A percentile compares a stretch with the other conserved stretches of the same genome.
Evolutionary conservation across 2,888 invertebrate species (phyloP).

Genomic region (Glaucopsyche alexis): DNA sequence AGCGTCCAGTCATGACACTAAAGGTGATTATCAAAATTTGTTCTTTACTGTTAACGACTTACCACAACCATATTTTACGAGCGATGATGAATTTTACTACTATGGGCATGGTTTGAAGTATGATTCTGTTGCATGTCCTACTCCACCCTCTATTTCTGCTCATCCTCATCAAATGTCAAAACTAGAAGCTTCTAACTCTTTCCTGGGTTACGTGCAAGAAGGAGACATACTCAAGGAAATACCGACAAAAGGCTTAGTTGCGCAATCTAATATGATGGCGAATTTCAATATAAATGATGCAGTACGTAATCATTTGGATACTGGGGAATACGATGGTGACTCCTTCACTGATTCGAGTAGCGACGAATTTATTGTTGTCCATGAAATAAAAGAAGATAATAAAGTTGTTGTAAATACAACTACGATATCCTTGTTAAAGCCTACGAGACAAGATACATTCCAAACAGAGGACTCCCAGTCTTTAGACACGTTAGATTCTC

Average conservation of each 20-base stretch:
- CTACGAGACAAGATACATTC: slow-evolving; percentile 29
- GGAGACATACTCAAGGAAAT: slow-evolving; percentile 64
- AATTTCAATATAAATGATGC: slow-evolving; percentile 66
- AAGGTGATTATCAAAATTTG: slow-evolving; percentile 73
- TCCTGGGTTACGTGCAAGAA: slow-evolving; percentile 64
- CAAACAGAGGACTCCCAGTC: slow-evolving; percentile 27
- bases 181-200: slow-evolving; percentile 64
- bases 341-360: slow-evolving; percentile 70
- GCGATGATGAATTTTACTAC: slow-evolving; percentile 69
- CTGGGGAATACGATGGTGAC: slow-evolving; percentile 65
- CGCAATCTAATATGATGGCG: slow-evolving; percentile 73
- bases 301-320: slow-evolving; percentile 66
- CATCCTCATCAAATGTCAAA: slow-evolving; percentile 62
- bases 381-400: slow-evolving; percentile 48
- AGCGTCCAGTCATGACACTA: slow-evolving; percentile 63
- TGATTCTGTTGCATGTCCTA: slow-evolving; percentile 64
- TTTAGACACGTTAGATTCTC: slow-evolving; percentile 32
- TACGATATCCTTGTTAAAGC: slow-evolving; percentile 33
- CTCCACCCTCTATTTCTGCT: slow-evolving; percentile 63
- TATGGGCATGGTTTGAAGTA: slow-evolving; percentile 73
- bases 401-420: slow-evolving; percentile 38
- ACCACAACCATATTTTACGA: slow-evolving; percentile 65
- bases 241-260: slow-evolving; percentile 58
- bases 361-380: slow-evolving; percentile 60
- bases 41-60: slow-evolving; percentile 65